Percentiles rank a stretch among this genome's conserved stretches.
Conservation (phyloP, 1,140 invertebrate species). For the Dendrolimus punctatus region DNA sequence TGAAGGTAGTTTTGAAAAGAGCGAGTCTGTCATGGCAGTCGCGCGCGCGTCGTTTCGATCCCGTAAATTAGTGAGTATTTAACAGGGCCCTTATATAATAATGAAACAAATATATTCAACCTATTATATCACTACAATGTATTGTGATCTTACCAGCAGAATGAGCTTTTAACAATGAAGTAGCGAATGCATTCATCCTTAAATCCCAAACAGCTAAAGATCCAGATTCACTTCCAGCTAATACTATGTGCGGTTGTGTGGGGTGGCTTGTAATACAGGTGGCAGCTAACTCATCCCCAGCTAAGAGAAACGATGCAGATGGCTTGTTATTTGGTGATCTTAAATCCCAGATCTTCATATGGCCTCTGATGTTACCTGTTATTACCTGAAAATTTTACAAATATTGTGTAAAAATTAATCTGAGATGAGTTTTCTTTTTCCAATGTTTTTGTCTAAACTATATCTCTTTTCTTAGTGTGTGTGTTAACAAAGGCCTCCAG, state of each 20-base stretch:
- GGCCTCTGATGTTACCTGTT: slow-evolving; percentile 87
- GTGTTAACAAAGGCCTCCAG: too few species aligned
- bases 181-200: slow-evolving; percentile 84
- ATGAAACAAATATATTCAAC: too few species aligned
- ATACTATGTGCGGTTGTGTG: slow-evolving; percentile 86
- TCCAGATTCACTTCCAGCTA: slow-evolving; percentile 87
- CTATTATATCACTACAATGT: too few species aligned
- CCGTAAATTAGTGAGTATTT: too few species aligned
- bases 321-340: slow-evolving; percentile 74
- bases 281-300: slow-evolving; percentile 78
- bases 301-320: slow-evolving; percentile 76
- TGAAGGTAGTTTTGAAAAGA: too few species aligned
- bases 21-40: too few species aligned
- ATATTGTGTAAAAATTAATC: too few species aligned
- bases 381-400: slow-evolving; percentile 67
- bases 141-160: slow-evolving; percentile 42
- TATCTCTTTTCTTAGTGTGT: too few species aligned
- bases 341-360: slow-evolving; percentile 91
- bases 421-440: too few species aligned
- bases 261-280: slow-evolving; percentile 86
- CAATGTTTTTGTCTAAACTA: too few species aligned
- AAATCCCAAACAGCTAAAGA: slow-evolving; percentile 92
- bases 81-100: too few species aligned
- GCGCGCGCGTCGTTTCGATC: too few species aligned
- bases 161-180: slow-evolving; percentile 86